Evolutionary conservation across 53 echinoderm and acorn worm genomes (phyloP), one percentile per base, ranked within the genome.

Genomic region (Patiria pectinifera): DNA sequence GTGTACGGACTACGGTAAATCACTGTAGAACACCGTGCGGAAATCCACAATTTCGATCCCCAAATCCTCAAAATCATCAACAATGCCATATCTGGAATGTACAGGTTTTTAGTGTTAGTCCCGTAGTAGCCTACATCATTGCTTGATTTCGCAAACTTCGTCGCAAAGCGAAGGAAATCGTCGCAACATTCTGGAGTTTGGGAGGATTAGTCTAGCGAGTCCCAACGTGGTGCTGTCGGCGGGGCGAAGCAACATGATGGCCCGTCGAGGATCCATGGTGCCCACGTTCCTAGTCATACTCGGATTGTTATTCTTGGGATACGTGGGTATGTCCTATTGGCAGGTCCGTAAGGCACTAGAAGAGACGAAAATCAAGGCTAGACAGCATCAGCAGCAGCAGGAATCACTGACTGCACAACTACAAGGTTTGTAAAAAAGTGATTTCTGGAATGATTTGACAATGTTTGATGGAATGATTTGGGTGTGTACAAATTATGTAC

Each of bases 401-500:
- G 98, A 98, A 71, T 98, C 98, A 0, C 85, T 98, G 9, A 95
- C 98, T 49, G 94, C 95, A 48, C 98, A 98, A 77, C 89, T 98
- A 22, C 98, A 98, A 96, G 98, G 98, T 98, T 80, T 69, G 90
- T 77, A 6, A 8, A 77, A 60, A 60, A 11, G 60, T 12, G 60
- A 60, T 8, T 24, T 63, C 11, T 60, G 35, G 18, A 66, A 2
- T 70, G 16, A 18, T 70, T 15, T 35, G 35, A 70, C 16, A 19
- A 70, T 5, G 70, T 16, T 16, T 70, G 14, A 21, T 70, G 21
- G 16, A 19, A 70, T 70, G 70, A 60, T 12, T 60, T 43, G 59
- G 53, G 21, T 62, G 24, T 85, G 47, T 24, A 22, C 2, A 23
- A 61, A 35, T 35, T 35, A 35, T 0, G 1, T 35, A 35, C n/a